These are phyloP conservation scores for Eleutherodactylus coqui DNA, from an alignment of 2,797 vertebrate genomes.

Conservation along the genomic window DNA sequence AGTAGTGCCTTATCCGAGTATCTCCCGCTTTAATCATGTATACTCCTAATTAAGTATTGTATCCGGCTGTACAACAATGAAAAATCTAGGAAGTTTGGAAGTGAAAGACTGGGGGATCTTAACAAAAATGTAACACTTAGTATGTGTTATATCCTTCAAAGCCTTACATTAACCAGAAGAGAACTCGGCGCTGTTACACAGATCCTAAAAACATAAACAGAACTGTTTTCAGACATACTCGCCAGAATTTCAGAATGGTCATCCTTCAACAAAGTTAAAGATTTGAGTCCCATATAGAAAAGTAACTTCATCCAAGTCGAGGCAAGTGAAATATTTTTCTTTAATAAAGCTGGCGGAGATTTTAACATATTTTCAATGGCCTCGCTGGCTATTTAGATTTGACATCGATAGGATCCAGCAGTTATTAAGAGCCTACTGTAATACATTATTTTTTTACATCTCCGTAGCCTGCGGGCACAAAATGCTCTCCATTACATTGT, in stretches of 20 bases:
- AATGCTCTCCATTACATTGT: background rate
- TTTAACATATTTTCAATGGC: slow-evolving; percentile 8
- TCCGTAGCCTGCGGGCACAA: background rate
- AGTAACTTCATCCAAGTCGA: slow-evolving; percentile 20
- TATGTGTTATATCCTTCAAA: slow-evolving; percentile 30
- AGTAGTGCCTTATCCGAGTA: no score
- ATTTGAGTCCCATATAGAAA: slow-evolving; percentile 9
- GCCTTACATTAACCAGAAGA: slow-evolving; percentile 32
- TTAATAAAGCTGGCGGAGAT: slow-evolving; percentile 9
- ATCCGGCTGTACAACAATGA: background rate
- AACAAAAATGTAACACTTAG: slow-evolving; percentile 36
- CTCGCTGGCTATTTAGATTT: background rate
- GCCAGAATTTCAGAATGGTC: slow-evolving; percentile 7
- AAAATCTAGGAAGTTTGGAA: background rate
- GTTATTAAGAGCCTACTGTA: background rate
- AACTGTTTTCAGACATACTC: slow-evolving; percentile 12
- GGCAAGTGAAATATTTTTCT: slow-evolving; percentile 31
- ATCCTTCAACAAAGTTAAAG: background rate
- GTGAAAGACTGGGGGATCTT: slow-evolving; percentile 1
- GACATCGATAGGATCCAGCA: background rate
- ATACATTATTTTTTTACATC: background rate
- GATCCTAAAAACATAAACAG: slow-evolving; percentile 13
- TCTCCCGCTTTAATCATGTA: background rate
- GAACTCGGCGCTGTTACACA: background rate
- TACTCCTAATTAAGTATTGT: background rate